Evolutionary conservation across 1,140 invertebrate species (phyloP).

Genomic region (Rhagoletis pomonella): DNA sequence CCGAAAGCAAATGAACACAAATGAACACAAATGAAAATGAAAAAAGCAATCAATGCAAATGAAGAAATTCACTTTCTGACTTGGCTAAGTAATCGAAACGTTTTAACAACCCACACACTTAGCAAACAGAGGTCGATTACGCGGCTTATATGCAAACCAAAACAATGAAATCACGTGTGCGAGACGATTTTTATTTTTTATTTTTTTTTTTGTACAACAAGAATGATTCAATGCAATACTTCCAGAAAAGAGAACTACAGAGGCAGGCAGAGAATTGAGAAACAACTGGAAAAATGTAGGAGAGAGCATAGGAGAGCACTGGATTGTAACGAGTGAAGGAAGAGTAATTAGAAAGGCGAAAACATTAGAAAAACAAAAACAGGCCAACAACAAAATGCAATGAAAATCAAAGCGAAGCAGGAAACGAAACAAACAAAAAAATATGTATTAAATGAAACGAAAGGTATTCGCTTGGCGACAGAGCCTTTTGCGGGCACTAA

Average conservation of each 20-base stretch:
- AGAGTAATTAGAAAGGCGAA: constrained; percentile 17
- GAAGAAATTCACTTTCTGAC: neutral
- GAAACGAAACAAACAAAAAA: no score
- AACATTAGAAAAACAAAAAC: constrained; percentile 25
- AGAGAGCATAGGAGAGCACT: neutral
- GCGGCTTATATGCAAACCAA: constrained; percentile 37
- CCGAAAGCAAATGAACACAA: no score
- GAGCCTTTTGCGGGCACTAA: no score
- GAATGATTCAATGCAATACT: neutral
- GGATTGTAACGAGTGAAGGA: neutral
- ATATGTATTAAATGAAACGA: neutral
- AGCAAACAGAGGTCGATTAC: constrained; percentile 4
- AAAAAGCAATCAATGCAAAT: no score
- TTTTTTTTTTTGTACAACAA: neutral
- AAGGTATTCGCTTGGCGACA: neutral
- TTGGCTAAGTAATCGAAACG: neutral
- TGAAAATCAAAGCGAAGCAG: neutral
- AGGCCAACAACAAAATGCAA: constrained; percentile 16
- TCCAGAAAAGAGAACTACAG: constrained; percentile 11
- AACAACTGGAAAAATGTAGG: constrained; percentile 7
- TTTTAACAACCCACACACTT: neutral
- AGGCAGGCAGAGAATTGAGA: neutral
- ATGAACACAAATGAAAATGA: no score
- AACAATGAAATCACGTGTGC: constrained; percentile 48
- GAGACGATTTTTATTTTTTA: neutral